Percentiles rank a stretch among this genome's conserved stretches.
phyloP scores from a whole-genome alignment of 2,888 invertebrate genomes.

The Temnothorax rugatulus region DNA sequence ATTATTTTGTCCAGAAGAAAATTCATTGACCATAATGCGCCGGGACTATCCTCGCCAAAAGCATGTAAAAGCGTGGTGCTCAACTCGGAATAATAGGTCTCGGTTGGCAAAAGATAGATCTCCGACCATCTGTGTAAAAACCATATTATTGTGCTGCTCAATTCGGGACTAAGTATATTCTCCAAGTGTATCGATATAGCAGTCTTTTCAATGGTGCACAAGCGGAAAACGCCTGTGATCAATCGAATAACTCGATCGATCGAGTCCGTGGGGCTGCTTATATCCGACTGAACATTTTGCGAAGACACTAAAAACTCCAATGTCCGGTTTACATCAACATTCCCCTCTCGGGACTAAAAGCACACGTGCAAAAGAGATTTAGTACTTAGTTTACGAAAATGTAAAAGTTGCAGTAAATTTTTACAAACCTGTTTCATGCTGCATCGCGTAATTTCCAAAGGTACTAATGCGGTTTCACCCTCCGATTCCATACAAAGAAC shows the following conservation, averaged over 20 bases:
- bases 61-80: slow-evolving; percentile 89
- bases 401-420: neutral
- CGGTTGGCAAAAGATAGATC: slow-evolving; percentile 89
- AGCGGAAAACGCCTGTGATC: slow-evolving; percentile 90
- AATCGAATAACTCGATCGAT: slow-evolving; percentile 87
- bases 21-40: slow-evolving; percentile 89
- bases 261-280: slow-evolving; percentile 78
- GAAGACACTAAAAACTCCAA: slow-evolving; percentile 87
- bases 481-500: slow-evolving; percentile 90
- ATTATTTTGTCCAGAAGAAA: slow-evolving; percentile 90
- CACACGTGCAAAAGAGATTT: neutral
- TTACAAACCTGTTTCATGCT: slow-evolving; percentile 87
- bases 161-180: slow-evolving; percentile 92
- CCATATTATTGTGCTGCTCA: slow-evolving; percentile 93
- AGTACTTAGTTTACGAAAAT: neutral
- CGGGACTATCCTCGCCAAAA: slow-evolving; percentile 90
- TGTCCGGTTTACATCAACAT: slow-evolving; percentile 86
- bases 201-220: slow-evolving; percentile 92
- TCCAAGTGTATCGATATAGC: slow-evolving; percentile 90
- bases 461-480: slow-evolving; percentile 90
- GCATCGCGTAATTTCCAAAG: slow-evolving; percentile 89
- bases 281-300: slow-evolving; percentile 82
- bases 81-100: slow-evolving; percentile 86
- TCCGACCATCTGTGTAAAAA: slow-evolving; percentile 92
- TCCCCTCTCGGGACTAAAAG: slow-evolving; percentile 78